These are phyloP conservation scores for Corvus cornix DNA, from an alignment of 2,113 vertebrate genomes.

Conservation along the genomic window DNA sequence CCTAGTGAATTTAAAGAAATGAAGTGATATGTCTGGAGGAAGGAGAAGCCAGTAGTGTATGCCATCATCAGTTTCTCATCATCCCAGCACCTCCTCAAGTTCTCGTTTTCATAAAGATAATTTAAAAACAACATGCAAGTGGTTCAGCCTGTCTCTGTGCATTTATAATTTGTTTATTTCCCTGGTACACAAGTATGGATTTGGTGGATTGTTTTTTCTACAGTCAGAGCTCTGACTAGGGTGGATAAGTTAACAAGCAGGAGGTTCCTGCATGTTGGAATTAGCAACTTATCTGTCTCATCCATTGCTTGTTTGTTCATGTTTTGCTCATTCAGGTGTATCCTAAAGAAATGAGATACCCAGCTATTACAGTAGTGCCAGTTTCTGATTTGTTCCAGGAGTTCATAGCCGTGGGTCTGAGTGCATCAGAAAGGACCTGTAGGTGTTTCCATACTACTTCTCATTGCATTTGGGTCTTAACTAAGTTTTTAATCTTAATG, in stretches of 20 bases:
- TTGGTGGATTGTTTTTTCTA: background rate
- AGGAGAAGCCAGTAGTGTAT: background rate
- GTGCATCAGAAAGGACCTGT: background rate
- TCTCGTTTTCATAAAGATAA: background rate
- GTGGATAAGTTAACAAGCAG: background rate
- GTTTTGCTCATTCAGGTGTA: constrained; percentile 25
- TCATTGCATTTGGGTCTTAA: background rate
- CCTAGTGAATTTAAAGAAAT: background rate
- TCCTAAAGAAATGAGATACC: constrained; percentile 43
- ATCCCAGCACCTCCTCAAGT: background rate
- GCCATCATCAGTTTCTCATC: constrained; percentile 5
- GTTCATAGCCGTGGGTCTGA: background rate
- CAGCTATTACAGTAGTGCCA: background rate
- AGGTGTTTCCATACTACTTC: background rate
- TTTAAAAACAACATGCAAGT: background rate
- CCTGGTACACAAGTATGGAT: background rate
- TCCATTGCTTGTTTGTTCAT: constrained; percentile 27
- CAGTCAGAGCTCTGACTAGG: background rate
- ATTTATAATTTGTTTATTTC: constrained; percentile 19
- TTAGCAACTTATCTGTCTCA: constrained; percentile 23
- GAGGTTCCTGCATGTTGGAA: constrained; percentile 3
- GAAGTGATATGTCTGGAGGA: background rate
- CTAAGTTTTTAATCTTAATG: background rate
- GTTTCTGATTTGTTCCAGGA: constrained; percentile 20
- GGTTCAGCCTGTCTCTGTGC: background rate